Conservation (phyloP, 2,113 vertebrate species). For the Naja naja region DNA sequence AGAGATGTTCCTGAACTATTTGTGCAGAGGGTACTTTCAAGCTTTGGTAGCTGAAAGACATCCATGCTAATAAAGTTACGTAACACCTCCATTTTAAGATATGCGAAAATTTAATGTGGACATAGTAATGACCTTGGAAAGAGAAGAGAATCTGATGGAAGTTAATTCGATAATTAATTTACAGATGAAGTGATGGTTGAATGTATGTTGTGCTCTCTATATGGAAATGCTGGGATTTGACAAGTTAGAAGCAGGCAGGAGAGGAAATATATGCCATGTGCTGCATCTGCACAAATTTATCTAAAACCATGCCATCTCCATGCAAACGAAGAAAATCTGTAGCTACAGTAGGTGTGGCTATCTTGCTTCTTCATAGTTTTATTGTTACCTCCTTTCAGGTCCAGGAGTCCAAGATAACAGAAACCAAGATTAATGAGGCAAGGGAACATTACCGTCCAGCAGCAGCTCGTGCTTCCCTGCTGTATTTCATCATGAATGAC, state of each 20-base stretch:
- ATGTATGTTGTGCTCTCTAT: neutral
- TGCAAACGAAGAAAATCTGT: neutral
- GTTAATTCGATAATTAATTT: rapidly evolving
- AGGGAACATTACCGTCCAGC: slow-evolving; percentile 88
- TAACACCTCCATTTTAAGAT: neutral
- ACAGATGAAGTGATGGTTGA: neutral
- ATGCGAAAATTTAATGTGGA: neutral
- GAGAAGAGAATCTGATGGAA: neutral
- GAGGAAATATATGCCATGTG: neutral
- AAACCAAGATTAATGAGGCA: slow-evolving; percentile 86
- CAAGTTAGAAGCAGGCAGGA: neutral
- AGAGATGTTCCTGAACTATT: neutral
- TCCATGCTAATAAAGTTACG: neutral
- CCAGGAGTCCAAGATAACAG: slow-evolving; percentile 87
- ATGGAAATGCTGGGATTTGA: neutral
- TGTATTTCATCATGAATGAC: slow-evolving; percentile 93
- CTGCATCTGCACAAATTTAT: neutral
- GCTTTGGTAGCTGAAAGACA: neutral
- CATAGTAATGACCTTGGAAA: neutral
- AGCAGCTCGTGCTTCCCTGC: slow-evolving; percentile 82
- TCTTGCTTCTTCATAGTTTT: neutral
- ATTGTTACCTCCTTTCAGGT: slow-evolving; percentile 73
- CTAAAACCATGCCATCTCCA: neutral
- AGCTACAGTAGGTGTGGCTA: rapidly evolving
- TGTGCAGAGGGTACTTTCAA: neutral